Evolutionary conservation across 2,113 vertebrate species (phyloP).

Genomic region (Myiozetetes cayanensis): DNA sequence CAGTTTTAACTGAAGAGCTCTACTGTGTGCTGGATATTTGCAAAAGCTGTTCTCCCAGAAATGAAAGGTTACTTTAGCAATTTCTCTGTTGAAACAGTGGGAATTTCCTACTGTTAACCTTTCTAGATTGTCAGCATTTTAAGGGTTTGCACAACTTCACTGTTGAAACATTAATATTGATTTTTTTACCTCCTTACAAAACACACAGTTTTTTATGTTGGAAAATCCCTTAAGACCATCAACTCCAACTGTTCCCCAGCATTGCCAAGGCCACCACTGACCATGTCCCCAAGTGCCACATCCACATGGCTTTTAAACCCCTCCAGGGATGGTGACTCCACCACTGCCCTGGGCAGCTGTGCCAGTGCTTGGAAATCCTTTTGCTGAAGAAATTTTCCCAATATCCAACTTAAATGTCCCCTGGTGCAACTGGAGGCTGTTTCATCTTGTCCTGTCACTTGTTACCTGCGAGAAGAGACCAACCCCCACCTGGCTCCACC

Average conservation of each 20-base stretch:
- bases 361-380: too few species aligned
- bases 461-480: neutral
- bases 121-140: neutral
- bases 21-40: neutral
- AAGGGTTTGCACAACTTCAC: neutral
- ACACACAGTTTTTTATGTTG: neutral
- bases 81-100: neutral
- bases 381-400: neutral
- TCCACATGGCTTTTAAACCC: neutral
- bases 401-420: neutral
- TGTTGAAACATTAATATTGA: rapidly evolving
- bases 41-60: neutral
- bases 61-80: neutral
- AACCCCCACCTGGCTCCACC: neutral
- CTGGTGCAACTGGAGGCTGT: too few species aligned
- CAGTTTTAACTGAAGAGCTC: neutral
- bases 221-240: neutral
- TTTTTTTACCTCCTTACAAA: neutral
- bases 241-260: neutral
- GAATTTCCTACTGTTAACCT: neutral
- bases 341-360: neutral
- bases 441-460: neutral
- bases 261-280: neutral
- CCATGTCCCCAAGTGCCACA: neutral
- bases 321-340: neutral